Evolutionary conservation across 2,113 vertebrate species (phyloP).

Genomic region (Strix aluco): DNA sequence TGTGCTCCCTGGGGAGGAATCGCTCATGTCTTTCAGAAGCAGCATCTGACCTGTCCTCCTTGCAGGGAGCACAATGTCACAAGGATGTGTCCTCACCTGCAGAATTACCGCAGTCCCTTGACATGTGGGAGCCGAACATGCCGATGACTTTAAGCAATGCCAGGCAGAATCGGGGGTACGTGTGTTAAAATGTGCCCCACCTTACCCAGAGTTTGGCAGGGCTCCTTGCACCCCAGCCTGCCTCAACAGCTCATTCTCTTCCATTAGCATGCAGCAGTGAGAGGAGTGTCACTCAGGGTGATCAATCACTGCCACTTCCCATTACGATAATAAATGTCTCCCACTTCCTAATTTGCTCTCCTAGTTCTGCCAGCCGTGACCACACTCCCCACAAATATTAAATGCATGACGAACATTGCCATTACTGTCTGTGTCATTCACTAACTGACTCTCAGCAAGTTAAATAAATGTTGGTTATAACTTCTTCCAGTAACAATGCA

Average conservation of each 20-base stretch:
- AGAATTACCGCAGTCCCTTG: background rate
- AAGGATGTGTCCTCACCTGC: background rate
- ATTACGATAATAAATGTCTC: background rate
- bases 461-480: background rate
- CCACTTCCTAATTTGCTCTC: background rate
- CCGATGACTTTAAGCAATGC: background rate
- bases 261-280: background rate
- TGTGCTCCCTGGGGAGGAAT: background rate
- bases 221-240: background rate
- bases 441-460: background rate
- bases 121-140: accelerated
- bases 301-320: background rate
- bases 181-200: background rate
- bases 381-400: accelerated
- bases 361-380: background rate
- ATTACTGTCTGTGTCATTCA: background rate
- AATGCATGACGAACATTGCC: background rate
- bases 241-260: background rate
- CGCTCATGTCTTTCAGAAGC: background rate
- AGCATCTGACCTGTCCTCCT: background rate
- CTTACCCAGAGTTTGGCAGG: background rate
- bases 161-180: background rate
- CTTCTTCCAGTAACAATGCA: background rate
- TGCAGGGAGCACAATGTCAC: background rate
- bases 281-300: background rate